These are phyloP conservation scores for Stenopsyche tienmushanensis DNA, from an alignment of 1,140 invertebrate genomes.

Conservation along the genomic window DNA sequence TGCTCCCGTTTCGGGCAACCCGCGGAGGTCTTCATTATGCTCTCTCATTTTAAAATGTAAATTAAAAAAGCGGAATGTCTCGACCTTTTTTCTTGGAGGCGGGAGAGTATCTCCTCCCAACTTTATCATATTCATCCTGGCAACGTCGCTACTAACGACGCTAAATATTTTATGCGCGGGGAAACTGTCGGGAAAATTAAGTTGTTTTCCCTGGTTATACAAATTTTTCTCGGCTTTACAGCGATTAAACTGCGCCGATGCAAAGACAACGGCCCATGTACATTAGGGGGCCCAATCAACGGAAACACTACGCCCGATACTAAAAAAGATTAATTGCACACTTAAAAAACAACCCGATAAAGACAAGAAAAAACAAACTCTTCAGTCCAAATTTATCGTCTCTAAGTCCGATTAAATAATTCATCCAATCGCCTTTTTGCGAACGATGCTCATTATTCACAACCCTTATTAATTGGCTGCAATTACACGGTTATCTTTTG, in stretches of 20 bases:
- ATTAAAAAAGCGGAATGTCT: constrained; percentile 23
- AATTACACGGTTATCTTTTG: no score
- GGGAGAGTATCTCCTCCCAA: background rate
- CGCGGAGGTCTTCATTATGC: constrained; percentile 23
- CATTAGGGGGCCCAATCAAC: no score
- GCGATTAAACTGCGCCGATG: constrained; percentile 19
- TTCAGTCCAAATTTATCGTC: no score
- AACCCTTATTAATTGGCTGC: no score
- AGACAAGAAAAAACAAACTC: no score
- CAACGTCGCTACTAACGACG: constrained; percentile 8
- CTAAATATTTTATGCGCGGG: constrained; percentile 6
- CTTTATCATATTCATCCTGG: constrained; percentile 5
- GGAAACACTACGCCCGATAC: no score
- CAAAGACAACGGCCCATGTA: background rate
- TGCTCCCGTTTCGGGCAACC: no score
- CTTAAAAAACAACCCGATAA: no score
- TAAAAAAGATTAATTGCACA: background rate
- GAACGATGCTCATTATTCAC: no score
- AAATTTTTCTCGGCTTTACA: constrained; percentile 30
- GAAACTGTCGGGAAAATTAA: constrained; percentile 18
- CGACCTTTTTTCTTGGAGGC: background rate
- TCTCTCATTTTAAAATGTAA: constrained; percentile 22
- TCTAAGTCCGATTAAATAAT: no score
- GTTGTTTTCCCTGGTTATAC: constrained; percentile 27
- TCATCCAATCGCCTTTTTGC: no score